phyloP scores from a whole-genome alignment of 2,888 invertebrate genomes.

The Brachyptera putata region DNA sequence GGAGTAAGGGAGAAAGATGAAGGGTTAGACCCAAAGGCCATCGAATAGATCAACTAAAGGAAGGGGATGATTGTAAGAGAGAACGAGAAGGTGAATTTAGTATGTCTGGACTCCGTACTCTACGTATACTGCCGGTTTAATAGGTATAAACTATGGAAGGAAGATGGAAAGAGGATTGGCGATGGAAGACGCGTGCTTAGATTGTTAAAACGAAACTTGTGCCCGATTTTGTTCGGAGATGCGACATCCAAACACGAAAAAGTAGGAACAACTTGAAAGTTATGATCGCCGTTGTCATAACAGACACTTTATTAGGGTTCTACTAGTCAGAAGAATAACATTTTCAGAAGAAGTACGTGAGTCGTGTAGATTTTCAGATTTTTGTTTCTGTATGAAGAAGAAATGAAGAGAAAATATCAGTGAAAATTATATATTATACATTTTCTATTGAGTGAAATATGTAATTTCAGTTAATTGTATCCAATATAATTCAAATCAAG shows the following conservation, averaged over 20 bases:
- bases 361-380: no score
- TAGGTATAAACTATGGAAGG: conserved; percentile 4
- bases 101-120: background rate
- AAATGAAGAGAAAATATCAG: no score
- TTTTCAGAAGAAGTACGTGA: no score
- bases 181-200: conserved; percentile 6
- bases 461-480: no score
- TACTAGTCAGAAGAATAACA: background rate
- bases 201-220: conserved; percentile 4
- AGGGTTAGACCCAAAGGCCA: conserved; percentile 4
- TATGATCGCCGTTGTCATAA: conserved; percentile 8
- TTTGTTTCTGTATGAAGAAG: no score
- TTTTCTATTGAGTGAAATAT: no score
- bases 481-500: no score
- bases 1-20: background rate
- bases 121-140: conserved; percentile 5
- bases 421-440: no score
- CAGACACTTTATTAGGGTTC: background rate
- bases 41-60: conserved; percentile 1
- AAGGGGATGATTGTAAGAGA: background rate
- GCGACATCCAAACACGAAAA: conserved; percentile 1
- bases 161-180: background rate
- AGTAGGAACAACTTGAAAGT: conserved; percentile 6
- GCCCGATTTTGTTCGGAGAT: background rate
- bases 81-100: no score